Base-by-base conservation (phyloP, 23 tunicate genomes). In the Diplosoma virens region DNA sequence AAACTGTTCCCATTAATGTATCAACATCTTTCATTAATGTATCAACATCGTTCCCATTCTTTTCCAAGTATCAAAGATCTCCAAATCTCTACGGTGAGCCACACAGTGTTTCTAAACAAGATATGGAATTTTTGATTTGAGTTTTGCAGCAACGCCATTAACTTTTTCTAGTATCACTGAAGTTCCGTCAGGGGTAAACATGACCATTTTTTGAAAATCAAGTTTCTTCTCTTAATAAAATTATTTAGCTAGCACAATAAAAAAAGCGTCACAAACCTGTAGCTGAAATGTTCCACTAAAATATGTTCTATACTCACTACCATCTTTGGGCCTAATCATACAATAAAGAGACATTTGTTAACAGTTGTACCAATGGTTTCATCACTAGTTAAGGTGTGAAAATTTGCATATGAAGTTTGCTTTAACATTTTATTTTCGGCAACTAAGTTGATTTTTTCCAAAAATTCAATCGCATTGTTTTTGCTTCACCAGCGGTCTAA, bases 1-100 rank as follows among this genome's bases (percentile, higher is more conserved):
- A 58, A 58, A 58, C 65, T 58, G 65, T 58, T 58, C 65, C n/a
- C 24, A 58, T 20, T n/a, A 58, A 58, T n/a, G 65, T 58, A n/a
- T 58, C 65, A 20, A 58, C 65, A 23, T 58, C 65, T n/a, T 23
- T 20, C 65, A 58, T 58, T 23, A 58, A 58, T n/a, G 16, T 20
- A n/a, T n/a, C n/a, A n/a, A n/a, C n/a, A n/a, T n/a, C n/a, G n/a
- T n/a, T n/a, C n/a, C n/a, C n/a, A n/a, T 23, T 23, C n/a, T 22
- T n/a, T 58, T 58, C 65, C 65, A 58, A 20, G 65, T 23, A 58
- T 58, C 65, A 58, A 6, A 20, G n/a, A 58, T 58, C 25, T 22
- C 65, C 65, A 58, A 58, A 23, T 58, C 65, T 23, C 26, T 5
- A n/a, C 65, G 7, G n/a, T 58, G 65, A 41, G 50, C 11, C 26